Evolutionary conservation across 2,797 vertebrate species (phyloP), one percentile per base, ranked within the genome.

Genomic region (Liasis olivaceus): DNA sequence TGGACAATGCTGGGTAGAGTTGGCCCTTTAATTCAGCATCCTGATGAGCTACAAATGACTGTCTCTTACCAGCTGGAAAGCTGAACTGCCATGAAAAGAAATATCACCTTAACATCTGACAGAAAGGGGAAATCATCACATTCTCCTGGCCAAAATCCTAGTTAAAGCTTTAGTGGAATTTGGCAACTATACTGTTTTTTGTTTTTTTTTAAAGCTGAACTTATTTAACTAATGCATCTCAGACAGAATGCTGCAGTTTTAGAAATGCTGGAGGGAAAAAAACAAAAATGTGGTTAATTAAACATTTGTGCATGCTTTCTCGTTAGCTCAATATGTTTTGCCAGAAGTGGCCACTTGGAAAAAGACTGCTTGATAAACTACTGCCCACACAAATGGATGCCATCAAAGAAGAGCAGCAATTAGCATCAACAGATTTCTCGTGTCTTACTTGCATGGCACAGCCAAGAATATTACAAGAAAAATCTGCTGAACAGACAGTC

Each of bases 391-490:
- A 95, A 94, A 95, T 8, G 90, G 91, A 93, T 94, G 62, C 89
- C 47, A 94, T 90, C 64, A 91, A 94, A 94, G 60, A 91, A 95
- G 95, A 94, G 92, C 64, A 95, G 94, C 92, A 86, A 91, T 14
- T 93, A 86, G 15, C 96, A 94, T 95, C 95, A 96, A 96, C 91
- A 88, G 95, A 94, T 95, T 96, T 96, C 92, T 93, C 81, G 94
- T 94, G 92, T 91, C 94, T 93, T 92, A 91, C 88, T 93, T 94
- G 95, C 93, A 93, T 94, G 69, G 92, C 91, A 90, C 93, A 95
- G 94, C 93, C 95, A 96, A 97, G 94, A 93, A 91, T 92, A 95
- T 96, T 96, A 96, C 95, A 97, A 95, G 93, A 94, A 95, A 96
- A 95, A 95, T 96, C 95, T 96, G 95, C 95, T 96, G 94, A 96